These are phyloP conservation scores for Carpatolechia fugitivella DNA, from an alignment of 2,888 invertebrate species.

Conservation along the genomic window DNA sequence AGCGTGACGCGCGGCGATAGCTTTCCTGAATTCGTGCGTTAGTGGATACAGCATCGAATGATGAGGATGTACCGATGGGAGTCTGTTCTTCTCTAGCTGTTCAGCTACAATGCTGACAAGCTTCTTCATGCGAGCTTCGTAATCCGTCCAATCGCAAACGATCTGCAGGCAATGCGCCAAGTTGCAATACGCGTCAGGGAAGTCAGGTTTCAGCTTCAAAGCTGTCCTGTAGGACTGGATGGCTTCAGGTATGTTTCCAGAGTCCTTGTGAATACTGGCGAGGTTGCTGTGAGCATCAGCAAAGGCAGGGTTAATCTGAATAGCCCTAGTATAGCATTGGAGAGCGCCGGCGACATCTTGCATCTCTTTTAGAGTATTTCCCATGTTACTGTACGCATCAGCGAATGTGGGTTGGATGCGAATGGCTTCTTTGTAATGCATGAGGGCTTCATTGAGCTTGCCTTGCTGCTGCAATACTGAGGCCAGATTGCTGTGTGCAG, in stretches of 20 bases:
- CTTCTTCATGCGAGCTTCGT: conserved; percentile 97
- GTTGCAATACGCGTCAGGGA: conserved; percentile 99
- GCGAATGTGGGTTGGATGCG: conserved; percentile 99
- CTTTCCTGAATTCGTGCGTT: conserved; percentile 96
- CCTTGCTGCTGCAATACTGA: conserved; percentile 99
- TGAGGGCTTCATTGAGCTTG: conserved; percentile 97
- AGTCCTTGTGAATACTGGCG: conserved; percentile 99
- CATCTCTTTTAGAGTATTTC: conserved; percentile 99
- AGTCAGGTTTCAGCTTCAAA: conserved; percentile 97
- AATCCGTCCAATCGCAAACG: conserved; percentile 99
- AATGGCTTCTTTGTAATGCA: conserved; percentile 99
- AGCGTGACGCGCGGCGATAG: conserved; percentile 98
- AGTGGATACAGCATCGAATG: conserved; percentile 99
- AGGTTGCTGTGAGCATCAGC: conserved; percentile 99
- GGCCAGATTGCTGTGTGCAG: conserved; percentile 99
- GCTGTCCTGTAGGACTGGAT: conserved; percentile 98
- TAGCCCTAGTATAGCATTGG: conserved; percentile 98
- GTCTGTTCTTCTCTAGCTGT: conserved; percentile 96
- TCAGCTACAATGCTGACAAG: conserved; percentile 98
- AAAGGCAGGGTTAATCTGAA: conserved; percentile 99
- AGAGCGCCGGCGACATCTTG: conserved; percentile 98
- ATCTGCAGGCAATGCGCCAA: conserved; percentile 99
- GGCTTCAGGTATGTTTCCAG: conserved; percentile 99
- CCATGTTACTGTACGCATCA: conserved; percentile 99
- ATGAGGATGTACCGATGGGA: conserved; percentile 99